Evolutionary conservation across 2,888 invertebrate genomes (phyloP).

Genomic region (Tetragonisca angustula): DNA sequence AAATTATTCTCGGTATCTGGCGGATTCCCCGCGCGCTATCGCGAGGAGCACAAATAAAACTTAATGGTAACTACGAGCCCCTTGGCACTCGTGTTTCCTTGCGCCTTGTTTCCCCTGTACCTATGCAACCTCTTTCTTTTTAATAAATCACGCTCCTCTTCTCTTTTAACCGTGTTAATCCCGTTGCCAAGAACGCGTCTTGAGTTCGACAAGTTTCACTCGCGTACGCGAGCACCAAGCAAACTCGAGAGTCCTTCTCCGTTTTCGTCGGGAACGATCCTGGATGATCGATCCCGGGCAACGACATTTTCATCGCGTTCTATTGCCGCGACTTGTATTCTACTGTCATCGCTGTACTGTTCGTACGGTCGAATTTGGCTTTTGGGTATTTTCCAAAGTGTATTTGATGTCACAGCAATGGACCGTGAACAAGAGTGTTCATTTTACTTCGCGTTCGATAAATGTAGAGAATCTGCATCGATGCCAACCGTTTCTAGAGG

Average conservation of each 20-base stretch:
- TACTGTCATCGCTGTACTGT: no score
- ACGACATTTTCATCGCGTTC: constrained; percentile 41
- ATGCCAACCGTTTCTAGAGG: no score
- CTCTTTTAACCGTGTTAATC: constrained; percentile 35
- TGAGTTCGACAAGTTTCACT: constrained; percentile 3
- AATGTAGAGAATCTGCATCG: no score
- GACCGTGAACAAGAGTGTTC: no score
- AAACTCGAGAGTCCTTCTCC: neutral
- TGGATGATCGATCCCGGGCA: constrained; percentile 66
- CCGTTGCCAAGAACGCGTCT: constrained; percentile 29
- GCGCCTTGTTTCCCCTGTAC: neutral
- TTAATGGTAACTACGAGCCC: constrained; percentile 10
- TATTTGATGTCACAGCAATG: no score
- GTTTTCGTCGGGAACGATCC: constrained; percentile 57
- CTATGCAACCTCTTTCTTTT: neutral
- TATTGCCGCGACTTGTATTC: no score
- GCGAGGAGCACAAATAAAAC: constrained; percentile 21
- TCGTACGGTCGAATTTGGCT: no score
- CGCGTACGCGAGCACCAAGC: neutral
- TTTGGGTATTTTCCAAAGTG: no score
- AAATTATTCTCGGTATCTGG: constrained; percentile 31
- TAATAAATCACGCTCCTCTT: constrained; percentile 17
- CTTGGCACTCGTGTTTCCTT: constrained; percentile 13
- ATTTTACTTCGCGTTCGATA: no score
- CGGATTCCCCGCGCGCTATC: neutral